Conservation (phyloP, 1,140 invertebrate species). For the Sinonovacula constricta region DNA sequence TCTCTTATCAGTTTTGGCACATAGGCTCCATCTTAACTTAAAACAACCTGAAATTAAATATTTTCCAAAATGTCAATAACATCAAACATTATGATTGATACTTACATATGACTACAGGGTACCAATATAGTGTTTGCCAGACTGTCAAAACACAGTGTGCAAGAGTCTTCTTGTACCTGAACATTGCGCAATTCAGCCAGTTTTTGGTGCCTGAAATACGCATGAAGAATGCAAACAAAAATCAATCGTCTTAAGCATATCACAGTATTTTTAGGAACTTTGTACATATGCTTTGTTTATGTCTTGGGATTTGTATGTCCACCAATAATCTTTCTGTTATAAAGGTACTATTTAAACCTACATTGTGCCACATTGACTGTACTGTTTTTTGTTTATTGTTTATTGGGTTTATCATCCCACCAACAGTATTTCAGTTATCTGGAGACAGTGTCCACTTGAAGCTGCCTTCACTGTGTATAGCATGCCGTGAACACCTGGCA, state of each 20-base stretch:
- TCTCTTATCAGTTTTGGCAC: neutral
- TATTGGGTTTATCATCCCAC: neutral
- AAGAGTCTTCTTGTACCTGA: slow-evolving; percentile 90
- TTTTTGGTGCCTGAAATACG: slow-evolving; percentile 84
- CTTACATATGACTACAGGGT: slow-evolving; percentile 50
- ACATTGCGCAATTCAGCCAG: slow-evolving; percentile 86
- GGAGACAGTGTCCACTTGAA: too few relatives aligned
- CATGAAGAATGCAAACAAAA: neutral
- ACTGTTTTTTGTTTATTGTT: neutral
- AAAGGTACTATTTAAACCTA: neutral
- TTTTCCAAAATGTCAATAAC: neutral
- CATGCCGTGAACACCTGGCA: too few relatives aligned
- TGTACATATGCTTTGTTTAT: neutral
- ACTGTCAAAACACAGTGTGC: slow-evolving; percentile 82
- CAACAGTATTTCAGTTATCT: too few relatives aligned
- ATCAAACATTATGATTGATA: neutral
- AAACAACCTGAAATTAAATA: neutral
- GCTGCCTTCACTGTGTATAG: too few relatives aligned
- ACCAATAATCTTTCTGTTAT: neutral
- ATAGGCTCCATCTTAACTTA: neutral
- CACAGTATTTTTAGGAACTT: too few relatives aligned
- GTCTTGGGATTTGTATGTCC: neutral
- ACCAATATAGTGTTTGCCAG: slow-evolving; percentile 21
- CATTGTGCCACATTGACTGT: neutral
- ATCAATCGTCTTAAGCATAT: too few relatives aligned